These are phyloP conservation scores for Aselliscus stoliczkanus DNA, from an alignment of 2,797 vertebrate species.

Conservation along the genomic window DNA sequence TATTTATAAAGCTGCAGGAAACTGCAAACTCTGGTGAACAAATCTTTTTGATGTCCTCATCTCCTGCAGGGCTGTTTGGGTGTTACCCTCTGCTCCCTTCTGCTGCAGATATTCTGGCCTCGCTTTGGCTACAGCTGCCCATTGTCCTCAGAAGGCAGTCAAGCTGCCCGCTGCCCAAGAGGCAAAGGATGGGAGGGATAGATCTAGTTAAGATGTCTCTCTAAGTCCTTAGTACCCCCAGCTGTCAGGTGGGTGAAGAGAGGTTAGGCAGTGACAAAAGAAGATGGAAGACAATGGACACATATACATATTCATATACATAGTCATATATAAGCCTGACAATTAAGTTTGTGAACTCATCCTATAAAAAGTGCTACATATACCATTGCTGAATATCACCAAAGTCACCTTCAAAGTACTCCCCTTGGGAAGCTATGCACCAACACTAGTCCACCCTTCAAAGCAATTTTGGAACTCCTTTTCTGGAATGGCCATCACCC, in stretches of 20 bases:
- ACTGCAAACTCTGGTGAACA: conserved; percentile 5
- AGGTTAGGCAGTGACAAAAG: not conserved
- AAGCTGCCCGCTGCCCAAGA: not conserved
- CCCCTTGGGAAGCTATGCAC: too few species aligned
- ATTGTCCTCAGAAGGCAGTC: not conserved
- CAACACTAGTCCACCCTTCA: too few species aligned
- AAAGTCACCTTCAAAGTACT: too few species aligned
- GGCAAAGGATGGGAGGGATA: not conserved
- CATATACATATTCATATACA: not conserved
- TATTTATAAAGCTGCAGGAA: conserved; percentile 38
- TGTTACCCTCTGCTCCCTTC: not conserved
- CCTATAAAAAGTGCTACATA: too few species aligned
- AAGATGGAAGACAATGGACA: not conserved
- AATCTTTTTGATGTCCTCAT: not conserved
- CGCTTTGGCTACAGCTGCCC: not conserved
- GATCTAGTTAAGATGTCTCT: not conserved
- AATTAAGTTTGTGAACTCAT: too few species aligned
- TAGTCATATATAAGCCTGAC: too few species aligned
- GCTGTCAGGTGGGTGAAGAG: not conserved
- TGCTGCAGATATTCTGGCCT: not conserved
- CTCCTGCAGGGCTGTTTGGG: not conserved
- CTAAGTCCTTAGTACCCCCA: not conserved
- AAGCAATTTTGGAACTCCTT: too few species aligned
- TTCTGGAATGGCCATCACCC: too few species aligned
- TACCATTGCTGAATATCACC: too few species aligned